These are phyloP conservation scores for Stegana nigrithorax DNA, from an alignment of 2,888 invertebrate species.

Conservation along the genomic window DNA sequence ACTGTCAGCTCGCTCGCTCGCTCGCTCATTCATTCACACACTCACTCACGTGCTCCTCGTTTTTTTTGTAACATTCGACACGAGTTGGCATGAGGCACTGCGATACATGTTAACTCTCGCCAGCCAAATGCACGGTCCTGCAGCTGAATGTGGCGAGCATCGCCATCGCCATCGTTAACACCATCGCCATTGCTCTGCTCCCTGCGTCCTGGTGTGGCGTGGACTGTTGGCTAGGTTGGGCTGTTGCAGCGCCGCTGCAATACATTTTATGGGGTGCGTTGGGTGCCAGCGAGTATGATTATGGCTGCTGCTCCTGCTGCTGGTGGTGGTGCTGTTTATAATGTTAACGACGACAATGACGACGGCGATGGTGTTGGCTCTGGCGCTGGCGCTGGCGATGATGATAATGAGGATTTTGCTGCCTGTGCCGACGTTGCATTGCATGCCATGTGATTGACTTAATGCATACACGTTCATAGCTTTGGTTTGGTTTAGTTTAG, in stretches of 20 bases:
- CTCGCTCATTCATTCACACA: too few species aligned
- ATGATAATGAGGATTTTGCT: too few species aligned
- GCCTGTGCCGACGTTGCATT: slow-evolving; percentile 36
- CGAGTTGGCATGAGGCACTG: too few species aligned
- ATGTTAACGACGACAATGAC: slow-evolving; percentile 1
- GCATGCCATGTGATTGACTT: slow-evolving; percentile 53
- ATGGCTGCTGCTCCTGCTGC: slow-evolving; percentile 12
- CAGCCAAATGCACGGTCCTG: background rate
- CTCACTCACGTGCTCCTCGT: too few species aligned
- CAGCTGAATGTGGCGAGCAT: slow-evolving; percentile 3
- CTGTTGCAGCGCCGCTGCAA: background rate
- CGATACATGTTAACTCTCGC: background rate
- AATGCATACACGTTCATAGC: slow-evolving; percentile 49
- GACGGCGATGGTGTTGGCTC: slow-evolving; percentile 3
- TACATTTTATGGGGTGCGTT: background rate
- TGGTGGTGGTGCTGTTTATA: slow-evolving; percentile 9
- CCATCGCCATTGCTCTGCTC: background rate
- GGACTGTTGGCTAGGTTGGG: background rate
- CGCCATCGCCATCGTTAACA: too few species aligned
- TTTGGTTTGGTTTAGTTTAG: slow-evolving; percentile 45
- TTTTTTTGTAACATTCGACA: too few species aligned
- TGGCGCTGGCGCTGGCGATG: slow-evolving; percentile 4
- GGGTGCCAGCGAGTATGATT: slow-evolving; percentile 22
- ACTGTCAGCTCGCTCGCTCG: too few species aligned
- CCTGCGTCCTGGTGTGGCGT: slow-evolving; percentile 16